phyloP scores from a whole-genome alignment of 2,888 invertebrate genomes.

The Troglohyphantes excavatus region DNA sequence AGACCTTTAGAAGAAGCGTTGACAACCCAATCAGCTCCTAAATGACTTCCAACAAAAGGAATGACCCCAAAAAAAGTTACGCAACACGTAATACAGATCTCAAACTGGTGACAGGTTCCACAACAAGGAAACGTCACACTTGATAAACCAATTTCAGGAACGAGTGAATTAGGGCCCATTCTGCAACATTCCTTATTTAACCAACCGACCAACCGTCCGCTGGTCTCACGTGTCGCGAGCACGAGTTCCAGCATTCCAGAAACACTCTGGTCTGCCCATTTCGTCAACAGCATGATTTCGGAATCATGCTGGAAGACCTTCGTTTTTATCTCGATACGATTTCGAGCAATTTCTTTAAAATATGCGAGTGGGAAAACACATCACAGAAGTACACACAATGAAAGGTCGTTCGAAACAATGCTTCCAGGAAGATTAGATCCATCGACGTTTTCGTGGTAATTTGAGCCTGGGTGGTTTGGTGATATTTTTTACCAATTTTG shows the following conservation, averaged over 20 bases:
- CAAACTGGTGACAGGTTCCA: not conserved
- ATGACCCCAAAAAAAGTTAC: not conserved
- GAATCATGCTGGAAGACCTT: not conserved
- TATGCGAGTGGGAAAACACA: not conserved
- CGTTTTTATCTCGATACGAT: not conserved
- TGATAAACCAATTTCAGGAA: constrained; percentile 6
- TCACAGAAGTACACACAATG: too few species aligned
- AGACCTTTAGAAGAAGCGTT: not conserved
- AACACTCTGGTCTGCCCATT: not conserved
- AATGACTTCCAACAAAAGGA: not conserved
- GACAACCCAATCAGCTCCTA: not conserved
- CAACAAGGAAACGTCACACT: not conserved
- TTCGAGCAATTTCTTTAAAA: not conserved
- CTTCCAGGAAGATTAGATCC: too few species aligned
- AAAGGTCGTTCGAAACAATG: not conserved
- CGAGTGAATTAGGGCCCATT: not conserved
- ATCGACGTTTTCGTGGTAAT: too few species aligned
- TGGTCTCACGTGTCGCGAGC: constrained; percentile 20
- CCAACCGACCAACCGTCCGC: constrained; percentile 30
- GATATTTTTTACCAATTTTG: too few species aligned
- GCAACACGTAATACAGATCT: not conserved
- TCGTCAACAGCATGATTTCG: not conserved
- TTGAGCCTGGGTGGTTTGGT: too few species aligned
- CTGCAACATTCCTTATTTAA: not conserved
- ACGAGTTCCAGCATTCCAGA: constrained; percentile 5